These are phyloP conservation scores for Allophyes oxyacanthae DNA, from an alignment of 2,888 invertebrate species.

Conservation along the genomic window DNA sequence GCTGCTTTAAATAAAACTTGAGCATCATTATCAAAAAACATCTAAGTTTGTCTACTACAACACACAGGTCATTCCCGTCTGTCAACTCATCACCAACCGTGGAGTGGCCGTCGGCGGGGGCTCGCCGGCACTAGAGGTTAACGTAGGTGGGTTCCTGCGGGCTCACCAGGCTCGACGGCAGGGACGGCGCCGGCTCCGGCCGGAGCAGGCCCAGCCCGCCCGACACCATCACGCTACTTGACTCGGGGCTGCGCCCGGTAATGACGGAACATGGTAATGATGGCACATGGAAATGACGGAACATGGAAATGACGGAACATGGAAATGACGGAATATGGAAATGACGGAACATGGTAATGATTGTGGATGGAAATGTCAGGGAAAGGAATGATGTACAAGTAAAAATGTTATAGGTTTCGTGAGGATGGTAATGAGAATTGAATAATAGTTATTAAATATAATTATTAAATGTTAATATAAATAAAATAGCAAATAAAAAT, in stretches of 20 bases:
- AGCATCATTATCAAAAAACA: conserved; percentile 21
- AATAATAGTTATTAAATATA: too few species aligned
- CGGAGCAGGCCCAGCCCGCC: conserved; percentile 84
- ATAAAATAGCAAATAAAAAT: too few species aligned
- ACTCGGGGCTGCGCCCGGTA: conserved; percentile 80
- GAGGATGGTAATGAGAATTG: too few species aligned
- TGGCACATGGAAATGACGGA: background rate
- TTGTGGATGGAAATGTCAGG: too few species aligned
- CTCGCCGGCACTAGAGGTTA: conserved; percentile 94
- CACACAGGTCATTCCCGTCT: conserved; percentile 55
- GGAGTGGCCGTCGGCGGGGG: conserved; percentile 77
- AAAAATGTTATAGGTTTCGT: background rate
- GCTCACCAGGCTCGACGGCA: conserved; percentile 83
- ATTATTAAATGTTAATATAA: too few species aligned
- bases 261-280: conserved; percentile 11
- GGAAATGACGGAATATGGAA: background rate
- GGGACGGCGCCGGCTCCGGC: conserved; percentile 88
- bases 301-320: background rate
- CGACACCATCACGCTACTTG: conserved; percentile 89
- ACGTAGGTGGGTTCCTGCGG: conserved; percentile 97
- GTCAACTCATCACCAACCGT: conserved; percentile 78
- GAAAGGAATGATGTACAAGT: too few species aligned
- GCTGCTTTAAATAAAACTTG: conserved; percentile 5
- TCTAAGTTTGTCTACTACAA: conserved; percentile 45
- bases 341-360: background rate